Evolutionary conservation across 2,113 vertebrate species (phyloP).

Genomic region (Calyptomena viridis): DNA sequence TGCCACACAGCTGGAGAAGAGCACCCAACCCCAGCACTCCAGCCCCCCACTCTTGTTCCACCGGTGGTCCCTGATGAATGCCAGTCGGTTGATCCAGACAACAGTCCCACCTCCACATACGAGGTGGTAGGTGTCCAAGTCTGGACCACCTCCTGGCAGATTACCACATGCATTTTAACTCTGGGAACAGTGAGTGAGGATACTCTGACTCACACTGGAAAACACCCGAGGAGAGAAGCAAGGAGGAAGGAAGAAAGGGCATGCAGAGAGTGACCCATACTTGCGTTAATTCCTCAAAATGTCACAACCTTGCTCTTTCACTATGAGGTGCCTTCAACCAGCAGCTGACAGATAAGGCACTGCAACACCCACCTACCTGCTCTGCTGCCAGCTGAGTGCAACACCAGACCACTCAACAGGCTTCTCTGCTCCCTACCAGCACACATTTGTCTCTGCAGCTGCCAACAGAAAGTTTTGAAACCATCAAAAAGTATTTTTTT

Average conservation of each 20-base stretch:
- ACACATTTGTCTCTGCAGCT: neutral
- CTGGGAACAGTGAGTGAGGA: neutral
- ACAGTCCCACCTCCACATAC: neutral
- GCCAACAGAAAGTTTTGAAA: neutral
- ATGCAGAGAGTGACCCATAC: neutral
- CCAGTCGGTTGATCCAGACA: neutral
- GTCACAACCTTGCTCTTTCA: neutral
- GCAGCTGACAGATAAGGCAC: neutral
- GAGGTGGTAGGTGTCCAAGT: neutral
- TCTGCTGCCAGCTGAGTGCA: neutral
- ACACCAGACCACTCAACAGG: fast-evolving
- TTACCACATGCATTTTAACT: fast-evolving
- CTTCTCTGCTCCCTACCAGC: neutral
- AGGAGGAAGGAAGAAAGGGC: neutral
- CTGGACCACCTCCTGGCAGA: neutral
- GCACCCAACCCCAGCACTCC: neutral
- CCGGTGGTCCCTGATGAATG: neutral
- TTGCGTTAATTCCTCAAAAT: neutral
- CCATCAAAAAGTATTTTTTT: neutral
- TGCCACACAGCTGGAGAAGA: neutral
- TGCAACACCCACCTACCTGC: fast-evolving
- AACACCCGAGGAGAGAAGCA: neutral
- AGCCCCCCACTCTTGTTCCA: neutral
- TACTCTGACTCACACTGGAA: neutral
- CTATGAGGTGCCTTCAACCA: neutral